phyloP scores from a whole-genome alignment of 1,140 invertebrate species.

The Drosophila takahashii region DNA sequence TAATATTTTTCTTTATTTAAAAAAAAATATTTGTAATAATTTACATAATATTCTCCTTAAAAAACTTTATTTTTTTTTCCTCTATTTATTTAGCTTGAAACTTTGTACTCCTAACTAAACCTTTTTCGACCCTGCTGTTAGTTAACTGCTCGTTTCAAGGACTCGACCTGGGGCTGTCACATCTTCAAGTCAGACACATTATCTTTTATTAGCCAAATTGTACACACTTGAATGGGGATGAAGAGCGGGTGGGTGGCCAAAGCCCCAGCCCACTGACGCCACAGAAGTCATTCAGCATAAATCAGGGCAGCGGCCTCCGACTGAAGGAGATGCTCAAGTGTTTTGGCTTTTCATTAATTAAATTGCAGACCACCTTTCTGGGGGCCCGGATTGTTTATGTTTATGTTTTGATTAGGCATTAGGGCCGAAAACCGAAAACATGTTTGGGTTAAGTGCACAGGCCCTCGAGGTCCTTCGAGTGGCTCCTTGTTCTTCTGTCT shows the following conservation, averaged over 20 bases:
- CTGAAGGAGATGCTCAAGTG: constrained; percentile 47
- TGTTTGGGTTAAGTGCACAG: constrained; percentile 63
- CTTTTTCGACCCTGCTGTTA: neutral
- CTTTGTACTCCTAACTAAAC: neutral
- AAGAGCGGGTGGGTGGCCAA: too few species aligned
- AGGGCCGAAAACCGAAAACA: constrained; percentile 63
- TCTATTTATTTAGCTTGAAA: too few species aligned
- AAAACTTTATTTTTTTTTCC: too few species aligned
- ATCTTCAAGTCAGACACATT: constrained; percentile 41
- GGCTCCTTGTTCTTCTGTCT: constrained; percentile 56
- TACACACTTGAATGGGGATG: constrained; percentile 22
- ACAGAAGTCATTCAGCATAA: constrained; percentile 38
- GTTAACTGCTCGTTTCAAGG: neutral
- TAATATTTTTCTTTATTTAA: too few species aligned
- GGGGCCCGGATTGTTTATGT: constrained; percentile 44
- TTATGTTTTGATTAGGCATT: constrained; percentile 74
- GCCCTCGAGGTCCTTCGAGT: constrained; percentile 37
- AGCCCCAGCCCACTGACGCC: neutral
- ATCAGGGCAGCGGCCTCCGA: constrained; percentile 18
- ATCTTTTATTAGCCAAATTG: constrained; percentile 35
- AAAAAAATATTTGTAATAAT: too few species aligned
- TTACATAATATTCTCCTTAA: too few species aligned
- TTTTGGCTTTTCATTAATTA: constrained; percentile 77
- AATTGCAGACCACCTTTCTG: constrained; percentile 40
- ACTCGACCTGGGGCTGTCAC: neutral